phyloP scores from a whole-genome alignment of 2,797 vertebrate genomes.

The Scarus forsteni region DNA sequence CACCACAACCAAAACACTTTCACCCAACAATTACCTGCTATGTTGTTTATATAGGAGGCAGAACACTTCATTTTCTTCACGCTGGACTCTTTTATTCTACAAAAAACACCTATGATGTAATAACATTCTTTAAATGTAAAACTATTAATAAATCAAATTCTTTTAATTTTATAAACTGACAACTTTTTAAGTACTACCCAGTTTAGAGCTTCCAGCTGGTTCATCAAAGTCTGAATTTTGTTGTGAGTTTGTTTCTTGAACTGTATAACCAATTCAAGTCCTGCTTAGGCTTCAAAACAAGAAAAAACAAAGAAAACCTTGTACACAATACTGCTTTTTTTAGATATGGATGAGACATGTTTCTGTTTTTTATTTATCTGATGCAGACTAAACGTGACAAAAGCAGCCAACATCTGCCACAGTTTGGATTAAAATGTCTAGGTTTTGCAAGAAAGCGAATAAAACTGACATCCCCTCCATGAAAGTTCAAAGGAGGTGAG shows the following conservation, averaged over 20 bases:
- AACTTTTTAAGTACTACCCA: neutral
- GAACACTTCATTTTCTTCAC: slow-evolving; percentile 1
- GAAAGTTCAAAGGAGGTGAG: neutral
- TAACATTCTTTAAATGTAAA: slow-evolving; percentile 2
- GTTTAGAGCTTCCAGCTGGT: neutral
- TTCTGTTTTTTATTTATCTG: too few species aligned
- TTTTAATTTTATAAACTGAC: slow-evolving; percentile 3
- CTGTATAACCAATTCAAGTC: too few species aligned
- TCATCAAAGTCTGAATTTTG: neutral
- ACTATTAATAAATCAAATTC: neutral
- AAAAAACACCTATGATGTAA: neutral
- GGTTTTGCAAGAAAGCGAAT: neutral
- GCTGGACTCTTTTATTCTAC: neutral
- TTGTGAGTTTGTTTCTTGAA: too few species aligned
- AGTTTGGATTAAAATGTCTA: neutral
- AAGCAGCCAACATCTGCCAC: too few species aligned
- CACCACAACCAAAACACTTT: slow-evolving; percentile 56
- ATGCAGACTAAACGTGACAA: too few species aligned
- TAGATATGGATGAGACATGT: too few species aligned
- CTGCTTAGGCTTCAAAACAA: too few species aligned
- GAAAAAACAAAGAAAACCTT: too few species aligned
- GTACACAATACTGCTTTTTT: neutral
- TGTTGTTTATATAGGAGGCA: slow-evolving; percentile 54
- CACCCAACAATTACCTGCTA: slow-evolving; percentile 57
- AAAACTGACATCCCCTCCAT: neutral